Base-by-base conservation (phyloP, 2,113 vertebrate species). In the Trichomycterus rosablanca region DNA sequence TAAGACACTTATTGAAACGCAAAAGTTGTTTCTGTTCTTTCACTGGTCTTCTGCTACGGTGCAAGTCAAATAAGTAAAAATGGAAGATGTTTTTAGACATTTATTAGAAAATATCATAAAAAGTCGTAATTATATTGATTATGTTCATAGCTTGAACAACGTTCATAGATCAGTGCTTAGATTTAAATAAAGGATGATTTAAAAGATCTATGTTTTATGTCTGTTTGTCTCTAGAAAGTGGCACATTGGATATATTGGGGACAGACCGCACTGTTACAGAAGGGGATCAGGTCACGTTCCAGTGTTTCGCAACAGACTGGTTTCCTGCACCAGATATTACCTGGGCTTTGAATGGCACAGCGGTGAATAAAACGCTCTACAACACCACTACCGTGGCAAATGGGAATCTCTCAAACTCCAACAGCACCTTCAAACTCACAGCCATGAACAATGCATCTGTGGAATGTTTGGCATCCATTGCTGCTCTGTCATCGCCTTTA, bases 301-400 rank as follows among this genome's bases (percentile, higher is more conserved):
- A 78, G 76, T 97, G 93, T 22, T 63, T 49, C 20, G 82, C 85
- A 1, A 9, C 55, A 15, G 83, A 72, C 66, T 97, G 95, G 94
- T 82, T 60, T 50, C 90, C 91, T 0, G 54, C 45, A 18, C 87
- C 93, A 0, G 48, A 67, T 1, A 48, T 97, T 42, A 76, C 63
- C 58, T 97, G 95, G 95, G 79, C 76, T 35, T 11, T 68, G 40
- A 85, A 89, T 11, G 80, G 80, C 10, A 58, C 73, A 14, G 2
- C 45, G 0, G 74, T 83, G 6, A 74, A 74, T 0, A 77, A 50
- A 35, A 59, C 39, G 19, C 32, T 58, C 14, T 89, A 84, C 73
- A 79, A 78, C 73, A 88, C 26, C 0, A 83, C 22, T 54, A 35
- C 71, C 48, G 76, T 58, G 16, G 11, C 23, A 18, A 45, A 74